Evolutionary conservation across 2,113 vertebrate genomes (phyloP).

Genomic region (Cololabis saira): DNA sequence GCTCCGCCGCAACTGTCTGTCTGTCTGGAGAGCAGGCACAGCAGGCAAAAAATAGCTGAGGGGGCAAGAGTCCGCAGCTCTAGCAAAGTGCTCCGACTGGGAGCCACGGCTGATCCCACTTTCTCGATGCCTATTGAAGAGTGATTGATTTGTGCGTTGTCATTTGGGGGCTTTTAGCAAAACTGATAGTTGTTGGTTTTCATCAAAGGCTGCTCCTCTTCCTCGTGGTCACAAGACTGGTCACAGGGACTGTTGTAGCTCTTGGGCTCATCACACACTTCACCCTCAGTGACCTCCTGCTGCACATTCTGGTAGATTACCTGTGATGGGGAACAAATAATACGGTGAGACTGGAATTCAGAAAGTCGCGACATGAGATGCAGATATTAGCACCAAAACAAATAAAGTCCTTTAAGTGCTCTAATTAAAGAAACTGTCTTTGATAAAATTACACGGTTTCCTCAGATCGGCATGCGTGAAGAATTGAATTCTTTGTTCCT

Average conservation of each 20-base stretch:
- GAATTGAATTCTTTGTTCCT: neutral
- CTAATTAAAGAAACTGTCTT: slow-evolving; percentile 11
- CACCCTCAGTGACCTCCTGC: slow-evolving; percentile 60
- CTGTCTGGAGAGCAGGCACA: slow-evolving; percentile 42
- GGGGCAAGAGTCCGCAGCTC: slow-evolving; percentile 30
- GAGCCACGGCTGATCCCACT: slow-evolving; percentile 11
- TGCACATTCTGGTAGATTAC: slow-evolving; percentile 78
- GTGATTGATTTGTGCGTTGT: slow-evolving; percentile 6
- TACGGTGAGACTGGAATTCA: neutral
- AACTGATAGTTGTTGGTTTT: slow-evolving; percentile 97
- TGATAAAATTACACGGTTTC: neutral
- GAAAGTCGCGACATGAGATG: neutral
- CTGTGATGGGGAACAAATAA: slow-evolving; percentile 41
- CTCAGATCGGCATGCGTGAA: neutral
- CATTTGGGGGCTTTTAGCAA: slow-evolving; percentile 76
- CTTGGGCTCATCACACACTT: slow-evolving; percentile 79
- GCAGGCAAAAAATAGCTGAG: slow-evolving; percentile 48
- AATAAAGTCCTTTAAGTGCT: slow-evolving; percentile 4
- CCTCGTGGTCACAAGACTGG: slow-evolving; percentile 86
- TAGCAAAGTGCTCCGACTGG: neutral
- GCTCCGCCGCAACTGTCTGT: slow-evolving; percentile 53
- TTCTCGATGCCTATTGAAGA: slow-evolving; percentile 11
- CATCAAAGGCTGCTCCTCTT: slow-evolving; percentile 85
- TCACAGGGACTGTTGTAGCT: slow-evolving; percentile 85
- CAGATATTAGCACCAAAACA: neutral